Percentiles rank a stretch among this genome's conserved stretches.
phyloP scores from a whole-genome alignment of 2,113 vertebrate species.

The Nesoenas mayeri region DNA sequence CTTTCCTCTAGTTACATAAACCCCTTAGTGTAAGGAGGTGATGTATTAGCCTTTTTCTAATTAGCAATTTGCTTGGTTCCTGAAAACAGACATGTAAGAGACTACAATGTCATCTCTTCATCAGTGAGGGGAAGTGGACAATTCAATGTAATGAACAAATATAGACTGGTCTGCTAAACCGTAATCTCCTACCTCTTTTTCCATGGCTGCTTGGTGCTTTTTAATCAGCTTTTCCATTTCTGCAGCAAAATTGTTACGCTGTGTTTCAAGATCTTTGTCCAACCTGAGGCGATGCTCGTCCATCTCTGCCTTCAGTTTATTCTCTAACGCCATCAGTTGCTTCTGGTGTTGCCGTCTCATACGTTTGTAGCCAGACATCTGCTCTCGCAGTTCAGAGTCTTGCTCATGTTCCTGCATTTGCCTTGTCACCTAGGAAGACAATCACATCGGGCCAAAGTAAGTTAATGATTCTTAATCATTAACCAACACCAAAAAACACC shows the following conservation, averaged over 20 bases:
- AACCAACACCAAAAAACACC: neutral
- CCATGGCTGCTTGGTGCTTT: constrained; percentile 95
- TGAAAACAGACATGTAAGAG: constrained; percentile 37
- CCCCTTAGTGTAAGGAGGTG: constrained; percentile 27
- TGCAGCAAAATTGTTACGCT: constrained; percentile 93
- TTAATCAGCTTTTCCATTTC: constrained; percentile 99
- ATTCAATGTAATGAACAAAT: neutral
- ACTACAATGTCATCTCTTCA: constrained; percentile 22
- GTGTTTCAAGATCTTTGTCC: constrained; percentile 98
- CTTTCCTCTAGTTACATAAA: constrained; percentile 47
- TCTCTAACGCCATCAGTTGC: constrained; percentile 96
- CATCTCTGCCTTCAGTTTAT: constrained; percentile 98
- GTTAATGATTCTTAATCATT: constrained; percentile 6
- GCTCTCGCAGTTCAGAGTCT: constrained; percentile 95
- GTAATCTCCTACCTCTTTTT: constrained; percentile 89
- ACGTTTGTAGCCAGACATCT: constrained; percentile 98
- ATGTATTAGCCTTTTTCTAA: constrained; percentile 27
- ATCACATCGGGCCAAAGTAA: neutral
- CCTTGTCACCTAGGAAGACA: constrained; percentile 88
- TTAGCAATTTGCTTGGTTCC: constrained; percentile 31
- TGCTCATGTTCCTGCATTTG: constrained; percentile 99
- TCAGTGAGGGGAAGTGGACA: constrained; percentile 8
- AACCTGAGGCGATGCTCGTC: constrained; percentile 96
- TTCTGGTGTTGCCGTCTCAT: constrained; percentile 99
- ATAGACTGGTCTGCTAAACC: neutral